Conservation (phyloP, 2,113 vertebrate genomes). For the Takifugu bimaculatus region DNA sequence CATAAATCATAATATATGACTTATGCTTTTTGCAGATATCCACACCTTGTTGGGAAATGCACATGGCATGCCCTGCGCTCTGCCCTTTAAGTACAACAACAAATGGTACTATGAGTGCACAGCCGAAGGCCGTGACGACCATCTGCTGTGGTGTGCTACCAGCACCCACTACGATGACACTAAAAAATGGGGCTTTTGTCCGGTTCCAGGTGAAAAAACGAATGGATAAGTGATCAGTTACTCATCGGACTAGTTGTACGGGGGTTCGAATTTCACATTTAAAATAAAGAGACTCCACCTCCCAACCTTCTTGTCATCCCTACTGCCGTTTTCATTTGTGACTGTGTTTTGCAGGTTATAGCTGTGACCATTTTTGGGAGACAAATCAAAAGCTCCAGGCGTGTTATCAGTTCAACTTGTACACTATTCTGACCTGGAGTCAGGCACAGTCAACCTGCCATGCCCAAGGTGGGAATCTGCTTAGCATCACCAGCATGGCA, state of each 20-base stretch:
- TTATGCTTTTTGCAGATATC: slow-evolving; percentile 74
- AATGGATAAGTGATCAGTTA: not conserved
- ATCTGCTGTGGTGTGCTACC: slow-evolving; percentile 85
- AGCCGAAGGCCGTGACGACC: slow-evolving; percentile 80
- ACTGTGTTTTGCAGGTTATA: slow-evolving; percentile 54
- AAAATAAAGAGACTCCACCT: no score
- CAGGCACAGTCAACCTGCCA: slow-evolving; percentile 83
- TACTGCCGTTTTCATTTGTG: not conserved
- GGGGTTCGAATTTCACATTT: no score
- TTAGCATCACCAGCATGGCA: slow-evolving; percentile 78
- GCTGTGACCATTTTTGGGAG: slow-evolving; percentile 83
- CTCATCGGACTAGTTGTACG: no score
- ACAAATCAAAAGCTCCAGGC: slow-evolving; percentile 70
- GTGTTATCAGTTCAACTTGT: slow-evolving; percentile 91
- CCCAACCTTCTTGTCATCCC: not conserved
- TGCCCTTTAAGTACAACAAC: slow-evolving; percentile 89
- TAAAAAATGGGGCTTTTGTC: slow-evolving; percentile 91
- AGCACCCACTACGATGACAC: slow-evolving; percentile 82
- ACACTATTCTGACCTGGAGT: slow-evolving; percentile 83
- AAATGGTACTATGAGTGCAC: slow-evolving; percentile 88
- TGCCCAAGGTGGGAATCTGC: slow-evolving; percentile 84
- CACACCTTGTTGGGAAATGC: slow-evolving; percentile 87
- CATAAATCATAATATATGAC: not conserved
- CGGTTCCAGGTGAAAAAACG: slow-evolving; percentile 77
- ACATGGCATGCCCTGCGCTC: slow-evolving; percentile 81